Percentiles rank a stretch among this genome's conserved stretches.
These are phyloP conservation scores for Xiphydria camelus DNA, from an alignment of 2,888 invertebrate genomes.

Conservation along the genomic window DNA sequence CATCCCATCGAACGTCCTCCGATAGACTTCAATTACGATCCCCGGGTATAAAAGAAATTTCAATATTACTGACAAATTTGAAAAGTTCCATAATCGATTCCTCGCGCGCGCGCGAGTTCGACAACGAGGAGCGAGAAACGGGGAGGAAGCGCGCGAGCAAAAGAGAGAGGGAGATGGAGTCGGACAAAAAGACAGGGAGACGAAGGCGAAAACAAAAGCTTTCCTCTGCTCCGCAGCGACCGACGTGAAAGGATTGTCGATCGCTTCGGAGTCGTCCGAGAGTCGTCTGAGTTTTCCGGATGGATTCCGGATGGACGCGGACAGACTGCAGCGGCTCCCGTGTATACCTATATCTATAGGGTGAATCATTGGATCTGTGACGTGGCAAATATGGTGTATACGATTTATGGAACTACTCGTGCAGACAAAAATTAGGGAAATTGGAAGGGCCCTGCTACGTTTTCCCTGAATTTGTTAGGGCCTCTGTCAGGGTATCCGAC, in stretches of 20 bases:
- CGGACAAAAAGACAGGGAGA: slow-evolving; percentile 26
- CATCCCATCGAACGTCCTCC: slow-evolving; percentile 38
- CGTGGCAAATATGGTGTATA: too few species aligned
- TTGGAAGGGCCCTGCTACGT: too few species aligned
- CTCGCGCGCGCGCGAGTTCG: slow-evolving; percentile 30
- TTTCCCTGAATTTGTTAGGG: too few species aligned
- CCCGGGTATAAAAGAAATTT: slow-evolving; percentile 55
- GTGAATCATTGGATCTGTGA: too few species aligned
- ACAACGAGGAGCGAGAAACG: slow-evolving; percentile 20
- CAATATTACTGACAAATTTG: slow-evolving; percentile 58
- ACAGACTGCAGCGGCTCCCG: too few species aligned
- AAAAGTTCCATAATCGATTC: slow-evolving; percentile 57
- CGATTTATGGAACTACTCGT: too few species aligned
- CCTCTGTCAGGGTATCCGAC: too few species aligned
- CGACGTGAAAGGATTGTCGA: slow-evolving; percentile 48
- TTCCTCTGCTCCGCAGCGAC: slow-evolving; percentile 41
- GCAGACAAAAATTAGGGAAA: too few species aligned
- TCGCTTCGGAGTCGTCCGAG: slow-evolving; percentile 13
- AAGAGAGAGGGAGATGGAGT: slow-evolving; percentile 10
- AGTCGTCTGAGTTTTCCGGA: too few species aligned
- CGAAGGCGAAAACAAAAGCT: slow-evolving; percentile 38
- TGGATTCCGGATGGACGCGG: too few species aligned
- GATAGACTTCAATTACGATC: slow-evolving; percentile 57
- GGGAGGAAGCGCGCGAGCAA: slow-evolving; percentile 18
- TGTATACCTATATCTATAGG: too few species aligned